Base-by-base conservation (phyloP, 2,113 vertebrate genomes). In the Dissostichus mawsoni region DNA sequence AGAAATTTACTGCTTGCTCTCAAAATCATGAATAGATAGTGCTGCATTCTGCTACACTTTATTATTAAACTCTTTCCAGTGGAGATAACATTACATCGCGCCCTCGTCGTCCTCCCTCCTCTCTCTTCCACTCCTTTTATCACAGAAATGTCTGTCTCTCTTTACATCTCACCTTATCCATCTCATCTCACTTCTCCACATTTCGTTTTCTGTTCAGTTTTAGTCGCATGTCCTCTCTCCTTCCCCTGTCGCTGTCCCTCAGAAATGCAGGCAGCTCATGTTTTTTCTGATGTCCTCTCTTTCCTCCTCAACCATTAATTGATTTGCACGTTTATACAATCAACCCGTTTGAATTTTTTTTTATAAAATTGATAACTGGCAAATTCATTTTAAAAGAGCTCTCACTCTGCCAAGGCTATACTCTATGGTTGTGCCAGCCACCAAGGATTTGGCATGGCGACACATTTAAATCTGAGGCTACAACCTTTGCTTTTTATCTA, bases 111-210 rank as follows among this genome's bases (percentile, higher is more conserved):
- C 14, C 4, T 47, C 23, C 8, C 50, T 63, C 50, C 47, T 12
- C 55, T 48, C 47, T 20, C 23, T 57, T 53, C 18, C 47, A 13
- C 29, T 45, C 65, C 9, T n/a, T 29, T 56, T 25, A 1, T 69
- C 78, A 44, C 69, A 51, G 13, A 29, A 25, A 70, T 51, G 33
- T 56, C 51, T 69, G 16, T 55, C 59, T 62, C 41, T 58, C 18
- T 50, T 50, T 36, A n/a, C 52, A 53, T 44, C 23, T 71, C 16
- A 71, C 20, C 63, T 50, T 65, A 23, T 48, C 20, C 20, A 13
- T 25, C 14, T 50, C 47, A 50, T 29, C 64, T 71, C 20, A 29
- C 53, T 48, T 71, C 14, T 45, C 20, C 48, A 33, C 48, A 52
- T 55, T 16, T 62, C 33, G 55, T 23, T 45, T 69, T n/a, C 33